Conservation (phyloP, 2,888 invertebrate genomes). For the Rhingia campestris region DNA sequence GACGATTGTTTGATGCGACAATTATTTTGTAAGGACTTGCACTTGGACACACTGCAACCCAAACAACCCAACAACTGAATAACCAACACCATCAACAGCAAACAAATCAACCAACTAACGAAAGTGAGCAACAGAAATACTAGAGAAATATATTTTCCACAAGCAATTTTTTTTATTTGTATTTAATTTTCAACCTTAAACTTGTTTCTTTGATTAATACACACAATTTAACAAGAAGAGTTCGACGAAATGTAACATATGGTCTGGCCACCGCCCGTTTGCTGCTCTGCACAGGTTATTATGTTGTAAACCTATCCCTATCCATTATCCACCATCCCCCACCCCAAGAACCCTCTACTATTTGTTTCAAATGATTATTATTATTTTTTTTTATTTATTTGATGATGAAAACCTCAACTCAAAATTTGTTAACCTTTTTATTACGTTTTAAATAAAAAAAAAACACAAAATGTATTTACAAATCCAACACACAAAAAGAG, state of each 20-base stretch:
- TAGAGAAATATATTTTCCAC: slow-evolving; percentile 48
- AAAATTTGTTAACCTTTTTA: slow-evolving; percentile 69
- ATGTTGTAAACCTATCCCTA: slow-evolving; percentile 33
- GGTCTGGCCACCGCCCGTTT: slow-evolving; percentile 50
- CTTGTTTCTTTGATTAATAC: slow-evolving; percentile 44
- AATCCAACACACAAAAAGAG: slow-evolving; percentile 37
- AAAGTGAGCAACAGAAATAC: slow-evolving; percentile 26
- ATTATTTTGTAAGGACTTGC: slow-evolving; percentile 68
- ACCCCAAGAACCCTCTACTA: slow-evolving; percentile 31
- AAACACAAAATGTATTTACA: slow-evolving; percentile 49
- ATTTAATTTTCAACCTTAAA: slow-evolving; percentile 40
- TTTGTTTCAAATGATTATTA: slow-evolving; percentile 36
- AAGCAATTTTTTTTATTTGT: slow-evolving; percentile 28
- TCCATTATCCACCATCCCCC: too few relatives aligned
- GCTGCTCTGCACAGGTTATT: slow-evolving; percentile 52
- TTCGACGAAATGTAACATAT: slow-evolving; percentile 7
- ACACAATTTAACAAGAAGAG: slow-evolving; percentile 9
- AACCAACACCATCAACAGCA: slow-evolving; percentile 34
- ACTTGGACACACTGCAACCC: slow-evolving; percentile 45
- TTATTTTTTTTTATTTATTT: slow-evolving; percentile 57
- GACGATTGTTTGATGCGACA: slow-evolving; percentile 75
- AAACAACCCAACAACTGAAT: neutral
- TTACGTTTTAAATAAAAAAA: slow-evolving; percentile 65
- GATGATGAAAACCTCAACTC: slow-evolving; percentile 56
- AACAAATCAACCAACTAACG: slow-evolving; percentile 34